Evolutionary conservation across 2,888 invertebrate genomes (phyloP).

Genomic region (Cryptocheilus praepositus): DNA sequence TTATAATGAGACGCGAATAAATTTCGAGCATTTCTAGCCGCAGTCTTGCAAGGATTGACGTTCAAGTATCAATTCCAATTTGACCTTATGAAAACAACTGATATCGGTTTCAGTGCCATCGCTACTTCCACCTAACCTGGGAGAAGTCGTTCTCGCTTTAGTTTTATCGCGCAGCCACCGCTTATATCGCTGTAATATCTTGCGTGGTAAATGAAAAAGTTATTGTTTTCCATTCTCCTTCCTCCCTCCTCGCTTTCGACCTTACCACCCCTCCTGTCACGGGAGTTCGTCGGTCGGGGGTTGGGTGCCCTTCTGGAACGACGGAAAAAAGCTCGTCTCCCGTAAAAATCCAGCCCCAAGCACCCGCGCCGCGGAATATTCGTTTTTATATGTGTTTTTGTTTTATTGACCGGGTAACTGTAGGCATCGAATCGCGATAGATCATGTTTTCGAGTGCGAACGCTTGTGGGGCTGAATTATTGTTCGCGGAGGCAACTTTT

Average conservation of each 20-base stretch:
- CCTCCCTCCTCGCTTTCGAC: constrained; percentile 5
- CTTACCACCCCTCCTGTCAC: constrained; percentile 32
- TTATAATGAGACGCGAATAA: no score
- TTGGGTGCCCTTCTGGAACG: neutral
- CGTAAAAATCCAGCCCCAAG: neutral
- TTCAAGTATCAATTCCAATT: no score
- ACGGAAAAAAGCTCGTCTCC: neutral
- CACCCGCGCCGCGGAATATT: neutral
- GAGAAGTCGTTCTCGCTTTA: constrained; percentile 40
- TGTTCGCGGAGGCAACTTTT: no score
- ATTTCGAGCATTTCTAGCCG: no score
- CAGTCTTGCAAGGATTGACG: no score
- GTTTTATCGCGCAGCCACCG: constrained; percentile 52
- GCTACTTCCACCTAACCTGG: no score
- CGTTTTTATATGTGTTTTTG: neutral
- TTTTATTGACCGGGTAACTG: constrained; percentile 1
- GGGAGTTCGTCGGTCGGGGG: constrained; percentile 7
- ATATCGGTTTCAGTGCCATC: no score
- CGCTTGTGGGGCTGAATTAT: no score
- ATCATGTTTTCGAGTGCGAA: no score
- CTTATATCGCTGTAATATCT: constrained; percentile 59
- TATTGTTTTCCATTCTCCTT: constrained; percentile 61
- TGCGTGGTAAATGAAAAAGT: constrained; percentile 60
- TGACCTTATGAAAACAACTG: no score
- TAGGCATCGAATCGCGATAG: neutral